Evolutionary conservation across 2,888 invertebrate species (phyloP), one percentile per base, ranked within the genome.

Genomic region (Idaea biselata): DNA sequence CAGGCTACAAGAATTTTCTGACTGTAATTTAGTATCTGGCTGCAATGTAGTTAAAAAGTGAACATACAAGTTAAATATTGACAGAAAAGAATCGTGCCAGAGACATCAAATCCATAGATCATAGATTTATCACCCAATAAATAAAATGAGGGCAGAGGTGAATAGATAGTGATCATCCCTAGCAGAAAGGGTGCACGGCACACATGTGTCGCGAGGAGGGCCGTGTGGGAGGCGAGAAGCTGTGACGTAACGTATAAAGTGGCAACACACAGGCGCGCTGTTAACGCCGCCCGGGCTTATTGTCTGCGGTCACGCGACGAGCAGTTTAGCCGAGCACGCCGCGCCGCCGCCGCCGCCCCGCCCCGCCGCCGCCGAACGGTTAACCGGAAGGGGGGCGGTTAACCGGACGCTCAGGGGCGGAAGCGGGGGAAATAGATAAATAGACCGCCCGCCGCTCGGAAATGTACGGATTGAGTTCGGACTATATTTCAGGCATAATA

Each of bases 271-370:
- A 91, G 89, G 88, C 91, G 89, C 90, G 91, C 89, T 88, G 90
- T 90, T 90, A 90, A 89, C 91, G 90, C 89, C 87, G 87, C 82
- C 87, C 87, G 89, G 90, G 90, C 91, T 92, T 91, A 92, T 92
- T 92, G 91, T 91, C 91, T 92, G 91, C 91, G 91, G 91, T 92
- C 91, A 91, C 91, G 91, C 91, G 91, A 92, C 91, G 91, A 92
- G 91, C 91, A 91, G 91, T 91, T 92, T 91, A 92, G 91, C 91
- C 91, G 91, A 86, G 87, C 87, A 83, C 88, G 84, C 87, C 83
- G 84, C 84, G 82, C 83, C 84, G 83, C 87, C 44, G 2, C 2
- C 44, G 44, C 32, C 32, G 32, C 32, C 32, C 32, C 87, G 83
- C 86, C 83, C 83, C 84, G 81, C 83, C 82, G 82, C 87, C 66